Base-by-base conservation (phyloP, 2,797 vertebrate species). In the Chrysocyon brachyurus region DNA sequence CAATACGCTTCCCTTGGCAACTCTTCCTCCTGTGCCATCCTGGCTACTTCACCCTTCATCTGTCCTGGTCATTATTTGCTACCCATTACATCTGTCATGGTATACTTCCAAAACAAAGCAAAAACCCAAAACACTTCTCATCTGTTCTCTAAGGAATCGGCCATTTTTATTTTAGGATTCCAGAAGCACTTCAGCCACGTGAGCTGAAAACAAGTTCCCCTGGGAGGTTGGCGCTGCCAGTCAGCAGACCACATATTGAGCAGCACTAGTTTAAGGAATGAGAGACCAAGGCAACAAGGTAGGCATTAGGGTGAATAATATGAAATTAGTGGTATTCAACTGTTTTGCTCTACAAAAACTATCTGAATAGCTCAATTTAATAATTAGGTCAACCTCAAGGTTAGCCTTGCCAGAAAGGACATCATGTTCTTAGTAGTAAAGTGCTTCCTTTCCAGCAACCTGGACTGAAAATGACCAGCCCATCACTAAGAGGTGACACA, bases 91-190 rank as follows among this genome's bases (percentile, higher is more conserved):
- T 96, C 94, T 64, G 46, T 56, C 54, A 85, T 52, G 15, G 31
- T 94, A 61, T 83, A 49, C 63, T 82, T 82, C 12, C 14, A 2
- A 77, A 73, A 86, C 75, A 86, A 61, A 66, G 81, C 21, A 22
- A 72, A 88, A 61, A 26, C 36, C 64, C 33, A 5, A 61, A 66
- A n/a, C n/a, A n/a, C 63, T 87, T 90, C 14, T 92, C 26, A 46
- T 26, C 75, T 90, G 46, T 66, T 90, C 75, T 92, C 86, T 88
- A 82, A 81, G 70, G 91, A 70, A 97, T 24, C 40, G 77, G 61
- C 17, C 56, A 68, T 93, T 72, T 81, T 97, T 52, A 73, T 63
- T 96, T 97, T 26, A 94, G 85, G 89, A 89, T 88, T 93, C 64
- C 54, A 87, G 79, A 89, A 97, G 66, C 12, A 52, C 52, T 57